Evolutionary conservation across 2,113 vertebrate genomes (phyloP), one percentile per base, ranked within the genome.

Genomic region (Lycocorax pyrrhopterus): DNA sequence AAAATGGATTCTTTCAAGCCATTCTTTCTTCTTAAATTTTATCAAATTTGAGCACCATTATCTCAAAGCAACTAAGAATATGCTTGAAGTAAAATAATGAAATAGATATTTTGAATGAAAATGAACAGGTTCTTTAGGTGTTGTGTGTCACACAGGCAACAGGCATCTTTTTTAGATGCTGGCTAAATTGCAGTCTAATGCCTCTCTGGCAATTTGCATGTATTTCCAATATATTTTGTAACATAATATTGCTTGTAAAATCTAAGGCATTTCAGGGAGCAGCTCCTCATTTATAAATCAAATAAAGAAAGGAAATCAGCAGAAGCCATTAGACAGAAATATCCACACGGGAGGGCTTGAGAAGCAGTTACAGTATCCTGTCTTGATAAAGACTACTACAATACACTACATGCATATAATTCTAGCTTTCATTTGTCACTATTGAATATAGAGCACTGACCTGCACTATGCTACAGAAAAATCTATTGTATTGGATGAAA

Each of bases 221-320:
- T 89, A 87, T 64, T 87, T 58, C 23, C 66, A 78, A 52, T 66
- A 67, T 55, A 58, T 13, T 84, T 68, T 13, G 2, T 56, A 63
- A 22, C 59, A 67, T 92, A 52, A 89, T 90, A 79, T 92, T 93
- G 5, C 52, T 88, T 90, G 32, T 58, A 89, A 84, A 96, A 90
- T 49, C 41, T 59, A 71, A 67, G 26, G 55, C 6, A 93, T 64
- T 85, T 88, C 68, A 64, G 63, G 77, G 51, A 87, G 33, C 12
- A 90, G 23, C 17, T 72, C 25, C 32, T 59, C 87, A 12, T 53
- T 77, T 85, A 43, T 64, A 89, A 90, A 67, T 73, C 35, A 93
- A 69, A 88, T 35, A 72, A 52, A 79, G 53, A 87, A 60, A 89
- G 19, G 35, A 75, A 21, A 52, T 9, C 56, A 76, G 26, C 32